Percentiles rank a stretch among this genome's conserved stretches.
Conservation (phyloP, 2,797 vertebrate genomes). For the Luscinia megarhynchos region DNA sequence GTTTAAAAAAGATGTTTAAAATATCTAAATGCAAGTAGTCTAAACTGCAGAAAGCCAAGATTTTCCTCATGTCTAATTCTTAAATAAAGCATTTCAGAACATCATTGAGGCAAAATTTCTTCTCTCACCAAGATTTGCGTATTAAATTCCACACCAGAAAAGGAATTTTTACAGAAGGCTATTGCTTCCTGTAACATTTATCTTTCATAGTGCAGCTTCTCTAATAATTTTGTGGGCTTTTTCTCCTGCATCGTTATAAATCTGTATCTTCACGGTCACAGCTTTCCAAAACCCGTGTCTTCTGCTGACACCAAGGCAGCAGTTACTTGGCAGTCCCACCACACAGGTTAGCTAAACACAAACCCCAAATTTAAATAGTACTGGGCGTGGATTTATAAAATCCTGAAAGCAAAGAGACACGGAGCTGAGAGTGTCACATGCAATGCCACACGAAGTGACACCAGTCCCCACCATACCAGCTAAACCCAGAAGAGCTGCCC, state of each 20-base stretch:
- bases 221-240: conserved; percentile 71
- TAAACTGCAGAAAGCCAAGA: not conserved
- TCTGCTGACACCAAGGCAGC: conserved; percentile 50
- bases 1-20: not conserved
- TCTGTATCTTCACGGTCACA: conserved; percentile 59
- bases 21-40: not conserved
- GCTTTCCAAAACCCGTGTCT: conserved; percentile 60
- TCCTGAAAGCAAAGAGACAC: not conserved
- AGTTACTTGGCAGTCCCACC: conserved; percentile 49
- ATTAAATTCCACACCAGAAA: conserved; percentile 75
- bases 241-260: conserved; percentile 67
- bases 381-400: not conserved
- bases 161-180: conserved; percentile 75
- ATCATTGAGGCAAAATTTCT: conserved; percentile 63
- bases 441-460: not conserved
- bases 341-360: conserved; percentile 62
- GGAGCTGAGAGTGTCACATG: not conserved
- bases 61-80: conserved; percentile 54
- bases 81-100: conserved; percentile 60
- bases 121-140: conserved; percentile 52
- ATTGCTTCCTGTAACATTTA: conserved; percentile 77
- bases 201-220: conserved; percentile 70
- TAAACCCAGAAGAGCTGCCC: not conserved
- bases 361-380: conserved; percentile 22
- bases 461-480: not conserved